Evolutionary conservation across 1,140 invertebrate genomes (phyloP).

Genomic region (Uloborus diversus): DNA sequence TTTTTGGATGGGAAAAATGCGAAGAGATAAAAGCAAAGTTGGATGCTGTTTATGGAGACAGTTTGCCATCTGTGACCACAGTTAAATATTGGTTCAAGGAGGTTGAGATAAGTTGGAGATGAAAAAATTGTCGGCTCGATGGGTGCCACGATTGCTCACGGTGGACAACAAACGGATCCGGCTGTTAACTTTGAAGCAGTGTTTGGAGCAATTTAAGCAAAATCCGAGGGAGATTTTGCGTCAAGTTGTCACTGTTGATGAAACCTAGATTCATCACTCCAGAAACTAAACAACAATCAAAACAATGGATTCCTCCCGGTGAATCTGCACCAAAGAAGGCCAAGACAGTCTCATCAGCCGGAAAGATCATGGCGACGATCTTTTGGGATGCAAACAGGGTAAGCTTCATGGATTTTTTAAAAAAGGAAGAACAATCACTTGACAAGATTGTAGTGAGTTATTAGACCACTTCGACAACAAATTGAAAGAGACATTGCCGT

Average conservation of each 20-base stretch:
- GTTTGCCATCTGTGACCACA: too few relatives aligned
- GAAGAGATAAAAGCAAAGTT: too few relatives aligned
- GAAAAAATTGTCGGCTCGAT: background rate
- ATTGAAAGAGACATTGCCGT: conserved; percentile 25
- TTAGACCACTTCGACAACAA: too few relatives aligned
- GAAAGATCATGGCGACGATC: conserved; percentile 62
- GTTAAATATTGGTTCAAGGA: too few relatives aligned
- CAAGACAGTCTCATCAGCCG: conserved; percentile 62
- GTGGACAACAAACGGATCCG: background rate
- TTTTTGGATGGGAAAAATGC: too few relatives aligned
- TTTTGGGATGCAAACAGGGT: conserved; percentile 61
- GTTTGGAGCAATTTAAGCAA: conserved; percentile 22
- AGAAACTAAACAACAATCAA: conserved; percentile 63
- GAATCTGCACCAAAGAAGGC: conserved; percentile 62
- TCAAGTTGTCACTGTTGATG: conserved; percentile 63
- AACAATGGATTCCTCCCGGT: conserved; percentile 60
- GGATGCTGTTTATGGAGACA: too few relatives aligned
- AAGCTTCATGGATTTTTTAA: conserved; percentile 59
- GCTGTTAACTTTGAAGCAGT: conserved; percentile 48
- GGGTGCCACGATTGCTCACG: background rate
- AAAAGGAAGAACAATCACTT: conserved; percentile 55
- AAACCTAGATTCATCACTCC: conserved; percentile 65
- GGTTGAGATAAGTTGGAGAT: background rate
- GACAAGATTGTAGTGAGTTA: too few relatives aligned
- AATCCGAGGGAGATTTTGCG: conserved; percentile 60